Conservation (phyloP, 2,113 vertebrate species). For the Syngnathoides biaculeatus region DNA sequence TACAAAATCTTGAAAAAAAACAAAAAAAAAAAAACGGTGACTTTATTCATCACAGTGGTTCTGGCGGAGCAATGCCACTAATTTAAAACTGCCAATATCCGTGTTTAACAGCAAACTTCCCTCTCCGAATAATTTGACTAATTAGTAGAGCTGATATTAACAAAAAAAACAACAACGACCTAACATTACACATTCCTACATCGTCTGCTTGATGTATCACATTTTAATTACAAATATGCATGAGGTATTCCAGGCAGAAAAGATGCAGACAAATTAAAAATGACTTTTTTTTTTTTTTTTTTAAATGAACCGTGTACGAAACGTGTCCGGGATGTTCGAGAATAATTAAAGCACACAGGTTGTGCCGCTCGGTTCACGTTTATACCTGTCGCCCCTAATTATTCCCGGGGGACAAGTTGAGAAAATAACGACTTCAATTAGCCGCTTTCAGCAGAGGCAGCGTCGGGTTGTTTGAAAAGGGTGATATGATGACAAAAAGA, state of each 20-base stretch:
- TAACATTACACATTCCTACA: conserved; percentile 28
- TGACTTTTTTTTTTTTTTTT: background rate
- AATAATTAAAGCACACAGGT: background rate
- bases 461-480: conserved; percentile 35
- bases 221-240: conserved; percentile 10
- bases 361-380: conserved; percentile 23
- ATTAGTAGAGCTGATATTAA: conserved; percentile 45
- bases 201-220: background rate
- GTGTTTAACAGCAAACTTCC: background rate
- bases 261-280: background rate
- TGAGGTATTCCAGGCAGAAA: conserved; percentile 2
- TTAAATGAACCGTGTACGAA: background rate
- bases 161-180: conserved; percentile 9
- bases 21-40: background rate
- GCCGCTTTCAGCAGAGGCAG: conserved; percentile 36
- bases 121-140: conserved; percentile 11
- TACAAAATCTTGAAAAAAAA: background rate
- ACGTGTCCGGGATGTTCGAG: background rate
- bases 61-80: background rate
- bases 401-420: conserved; percentile 34
- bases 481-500: conserved; percentile 28
- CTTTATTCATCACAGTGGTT: background rate
- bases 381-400: conserved; percentile 52
- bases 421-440: conserved; percentile 55
- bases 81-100: background rate